Conservation (phyloP, 2,888 invertebrate species). For the Amphipoea lucens region DNA sequence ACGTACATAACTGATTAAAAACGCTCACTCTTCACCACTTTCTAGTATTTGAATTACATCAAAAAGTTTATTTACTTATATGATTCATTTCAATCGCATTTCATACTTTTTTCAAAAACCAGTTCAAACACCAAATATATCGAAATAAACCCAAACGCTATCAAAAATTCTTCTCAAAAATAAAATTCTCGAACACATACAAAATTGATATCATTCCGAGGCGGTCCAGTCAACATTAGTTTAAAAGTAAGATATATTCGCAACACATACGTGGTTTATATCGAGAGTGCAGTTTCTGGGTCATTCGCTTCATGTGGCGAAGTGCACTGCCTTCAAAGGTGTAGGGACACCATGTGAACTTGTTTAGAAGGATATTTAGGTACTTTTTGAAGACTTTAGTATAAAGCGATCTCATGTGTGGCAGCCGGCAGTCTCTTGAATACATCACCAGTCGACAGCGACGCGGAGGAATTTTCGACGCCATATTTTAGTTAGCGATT, state of each 20-base stretch:
- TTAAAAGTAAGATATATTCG: constrained; percentile 58
- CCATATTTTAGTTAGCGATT: too few species aligned
- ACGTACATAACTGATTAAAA: background rate
- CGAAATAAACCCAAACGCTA: background rate
- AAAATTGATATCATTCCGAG: constrained; percentile 45
- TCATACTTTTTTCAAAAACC: background rate
- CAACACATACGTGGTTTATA: constrained; percentile 56
- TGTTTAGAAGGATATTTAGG: background rate
- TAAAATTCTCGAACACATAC: constrained; percentile 18
- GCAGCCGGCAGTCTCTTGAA: too few species aligned
- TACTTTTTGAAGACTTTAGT: background rate
- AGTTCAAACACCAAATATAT: background rate
- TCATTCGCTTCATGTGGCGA: constrained; percentile 68
- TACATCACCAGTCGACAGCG: too few species aligned
- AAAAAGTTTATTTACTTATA: background rate
- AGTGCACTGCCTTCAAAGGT: constrained; percentile 68
- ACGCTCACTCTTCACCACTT: background rate
- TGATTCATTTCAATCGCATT: background rate
- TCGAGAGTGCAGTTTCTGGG: constrained; percentile 67
- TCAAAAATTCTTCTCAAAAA: constrained; percentile 6
- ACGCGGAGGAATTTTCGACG: too few species aligned
- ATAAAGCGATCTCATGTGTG: background rate
- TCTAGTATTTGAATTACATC: background rate
- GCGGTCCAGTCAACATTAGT: constrained; percentile 53
- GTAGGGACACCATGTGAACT: constrained; percentile 24